Evolutionary conservation across 2,113 vertebrate species (phyloP).

Genomic region (Pygoscelis antarcticus): DNA sequence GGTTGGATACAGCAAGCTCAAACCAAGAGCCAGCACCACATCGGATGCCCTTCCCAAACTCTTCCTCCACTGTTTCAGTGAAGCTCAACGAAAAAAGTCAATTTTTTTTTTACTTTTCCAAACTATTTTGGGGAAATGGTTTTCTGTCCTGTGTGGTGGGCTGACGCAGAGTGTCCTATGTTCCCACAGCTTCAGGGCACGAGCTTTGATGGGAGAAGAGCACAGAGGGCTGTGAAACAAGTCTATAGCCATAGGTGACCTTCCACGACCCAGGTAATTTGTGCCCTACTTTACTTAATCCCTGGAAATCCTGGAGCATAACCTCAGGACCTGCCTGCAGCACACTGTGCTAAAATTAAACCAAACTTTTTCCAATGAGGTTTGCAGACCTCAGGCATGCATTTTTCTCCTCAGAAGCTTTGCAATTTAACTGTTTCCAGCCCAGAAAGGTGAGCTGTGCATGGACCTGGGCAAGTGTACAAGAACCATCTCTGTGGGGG

Average conservation of each 20-base stretch:
- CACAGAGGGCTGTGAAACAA: neutral
- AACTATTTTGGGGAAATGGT: neutral
- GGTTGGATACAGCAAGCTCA: neutral
- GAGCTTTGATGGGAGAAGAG: neutral
- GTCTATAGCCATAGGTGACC: neutral
- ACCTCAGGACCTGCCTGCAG: conserved; percentile 50
- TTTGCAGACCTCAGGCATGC: neutral
- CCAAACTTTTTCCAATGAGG: conserved; percentile 26
- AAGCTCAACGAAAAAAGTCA: neutral
- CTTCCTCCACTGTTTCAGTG: neutral
- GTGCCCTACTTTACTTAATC: conserved; percentile 66
- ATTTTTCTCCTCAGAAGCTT: neutral
- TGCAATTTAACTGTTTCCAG: conserved; percentile 14
- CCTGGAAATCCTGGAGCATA: conserved; percentile 64
- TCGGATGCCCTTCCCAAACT: neutral
- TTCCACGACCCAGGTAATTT: conserved; percentile 35
- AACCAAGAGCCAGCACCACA: neutral
- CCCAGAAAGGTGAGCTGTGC: neutral
- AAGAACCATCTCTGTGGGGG: neutral
- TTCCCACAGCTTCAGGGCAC: neutral
- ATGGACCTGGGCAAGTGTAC: neutral
- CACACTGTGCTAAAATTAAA: conserved; percentile 64
- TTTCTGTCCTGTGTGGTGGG: neutral
- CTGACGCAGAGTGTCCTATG: neutral
- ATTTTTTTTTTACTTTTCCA: neutral